A percentile compares a stretch with the other conserved stretches of the same genome.
phyloP scores from a whole-genome alignment of 2,888 invertebrate genomes.

The Oscheius sp. region DNA sequence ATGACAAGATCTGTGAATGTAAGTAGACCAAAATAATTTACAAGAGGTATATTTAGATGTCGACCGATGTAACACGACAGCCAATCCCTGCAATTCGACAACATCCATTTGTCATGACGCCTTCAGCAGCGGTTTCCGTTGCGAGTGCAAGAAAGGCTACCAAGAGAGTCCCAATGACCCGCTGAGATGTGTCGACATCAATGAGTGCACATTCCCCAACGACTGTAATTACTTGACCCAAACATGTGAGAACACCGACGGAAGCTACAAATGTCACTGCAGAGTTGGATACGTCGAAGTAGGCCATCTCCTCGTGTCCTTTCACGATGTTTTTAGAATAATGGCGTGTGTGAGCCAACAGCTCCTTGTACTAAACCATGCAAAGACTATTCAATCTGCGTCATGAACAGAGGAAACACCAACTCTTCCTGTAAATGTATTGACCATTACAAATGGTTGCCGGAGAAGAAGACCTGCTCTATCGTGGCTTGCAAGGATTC shows the following conservation, averaged over 20 bases:
- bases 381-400: conserved; percentile 22
- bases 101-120: conserved; percentile 17
- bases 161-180: conserved; percentile 12
- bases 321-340: not conserved
- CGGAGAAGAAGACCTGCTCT: conserved; percentile 9
- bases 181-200: conserved; percentile 18
- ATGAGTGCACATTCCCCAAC: conserved; percentile 24
- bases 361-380: conserved; percentile 1
- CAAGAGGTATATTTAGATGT: not conserved
- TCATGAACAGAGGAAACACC: not conserved
- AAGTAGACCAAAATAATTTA: not conserved
- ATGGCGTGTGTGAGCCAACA: not conserved
- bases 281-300: conserved; percentile 5
- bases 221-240: conserved; percentile 17
- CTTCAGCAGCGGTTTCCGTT: not conserved
- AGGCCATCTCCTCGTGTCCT: too few species aligned
- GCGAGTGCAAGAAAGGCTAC: conserved; percentile 24
- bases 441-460: conserved; percentile 14
- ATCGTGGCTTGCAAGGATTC: conserved; percentile 7
- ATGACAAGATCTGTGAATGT: conserved; percentile 16
- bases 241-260: conserved; percentile 11
- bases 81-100: conserved; percentile 14
- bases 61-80: conserved; percentile 1
- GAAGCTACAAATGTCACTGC: conserved; percentile 22
- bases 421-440: conserved; percentile 21